Evolutionary conservation across 1,140 invertebrate genomes (phyloP).

Genomic region (Aporrectodea caliginosa): DNA sequence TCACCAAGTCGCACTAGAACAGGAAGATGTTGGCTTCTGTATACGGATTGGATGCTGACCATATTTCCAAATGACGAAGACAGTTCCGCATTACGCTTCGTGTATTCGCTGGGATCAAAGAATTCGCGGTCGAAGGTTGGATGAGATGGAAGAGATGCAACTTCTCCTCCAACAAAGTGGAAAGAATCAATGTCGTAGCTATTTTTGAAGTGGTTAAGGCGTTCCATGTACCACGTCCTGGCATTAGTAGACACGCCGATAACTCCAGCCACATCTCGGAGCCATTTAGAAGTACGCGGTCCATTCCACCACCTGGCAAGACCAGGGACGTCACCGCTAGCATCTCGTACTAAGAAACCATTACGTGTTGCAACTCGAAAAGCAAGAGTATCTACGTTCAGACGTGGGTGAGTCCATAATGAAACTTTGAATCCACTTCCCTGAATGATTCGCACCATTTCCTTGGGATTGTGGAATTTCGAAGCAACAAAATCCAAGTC

Average conservation of each 20-base stretch:
- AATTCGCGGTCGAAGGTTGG: too few relatives aligned
- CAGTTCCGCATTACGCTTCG: constrained; percentile 60
- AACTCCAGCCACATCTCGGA: constrained; percentile 53
- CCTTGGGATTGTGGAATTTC: constrained; percentile 72
- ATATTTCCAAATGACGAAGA: constrained; percentile 56
- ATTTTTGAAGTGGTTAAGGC: constrained; percentile 60
- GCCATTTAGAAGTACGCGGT: constrained; percentile 63
- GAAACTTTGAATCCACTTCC: constrained; percentile 67
- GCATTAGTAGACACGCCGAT: constrained; percentile 66
- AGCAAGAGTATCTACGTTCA: constrained; percentile 68
- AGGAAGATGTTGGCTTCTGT: constrained; percentile 71
- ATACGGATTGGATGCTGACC: constrained; percentile 58
- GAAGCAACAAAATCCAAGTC: constrained; percentile 67
- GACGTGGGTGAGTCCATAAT: constrained; percentile 83
- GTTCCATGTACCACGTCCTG: constrained; percentile 64
- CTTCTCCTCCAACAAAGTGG: constrained; percentile 79
- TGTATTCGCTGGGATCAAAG: constrained; percentile 27
- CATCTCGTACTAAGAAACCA: constrained; percentile 27
- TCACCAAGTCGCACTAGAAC: constrained; percentile 85
- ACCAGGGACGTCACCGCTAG: constrained; percentile 24
- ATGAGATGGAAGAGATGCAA: constrained; percentile 20
- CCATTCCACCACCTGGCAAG: constrained; percentile 23
- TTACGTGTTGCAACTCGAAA: constrained; percentile 55
- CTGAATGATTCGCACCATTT: constrained; percentile 61
- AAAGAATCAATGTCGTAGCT: constrained; percentile 71